Percentiles rank a stretch among this genome's conserved stretches.
phyloP scores from a whole-genome alignment of 2,113 vertebrate species.

The Petrocephalus microphthalmus region DNA sequence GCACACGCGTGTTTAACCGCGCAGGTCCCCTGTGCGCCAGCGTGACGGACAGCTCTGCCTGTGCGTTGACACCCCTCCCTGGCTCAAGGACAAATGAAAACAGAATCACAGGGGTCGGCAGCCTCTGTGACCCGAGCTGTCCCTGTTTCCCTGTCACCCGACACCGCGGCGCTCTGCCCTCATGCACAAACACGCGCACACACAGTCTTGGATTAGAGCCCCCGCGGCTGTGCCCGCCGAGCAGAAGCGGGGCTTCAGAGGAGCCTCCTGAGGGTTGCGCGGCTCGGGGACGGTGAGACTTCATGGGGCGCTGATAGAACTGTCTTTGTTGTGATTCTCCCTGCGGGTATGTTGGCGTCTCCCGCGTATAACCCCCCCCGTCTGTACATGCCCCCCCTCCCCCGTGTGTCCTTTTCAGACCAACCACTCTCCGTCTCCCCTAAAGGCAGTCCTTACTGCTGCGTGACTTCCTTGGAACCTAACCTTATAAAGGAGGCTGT shows the following conservation, averaged over 20 bases:
- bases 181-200: constrained; percentile 1
- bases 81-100: constrained; percentile 43
- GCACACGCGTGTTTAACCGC: not conserved
- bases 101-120: constrained; percentile 18
- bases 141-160: constrained; percentile 55
- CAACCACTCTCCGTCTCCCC: constrained; percentile 18
- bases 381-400: constrained; percentile 2
- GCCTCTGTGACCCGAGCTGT: constrained; percentile 36
- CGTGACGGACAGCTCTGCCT: not conserved
- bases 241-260: constrained; percentile 33
- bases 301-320: not conserved
- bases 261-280: not conserved
- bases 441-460: constrained; percentile 29
- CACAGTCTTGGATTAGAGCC: not conserved
- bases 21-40: not conserved
- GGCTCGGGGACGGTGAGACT: not conserved
- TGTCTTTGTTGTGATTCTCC: not conserved
- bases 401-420: not conserved
- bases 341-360: constrained; percentile 22
- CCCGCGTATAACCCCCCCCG: not conserved
- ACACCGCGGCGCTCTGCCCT: constrained; percentile 51
- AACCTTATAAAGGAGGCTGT: constrained; percentile 24
- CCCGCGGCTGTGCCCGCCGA: constrained; percentile 38
- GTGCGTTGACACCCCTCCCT: not conserved
- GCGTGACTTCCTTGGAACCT: constrained; percentile 35